Base-by-base conservation (phyloP, 2,113 vertebrate species). In the Lipophrys pholis region DNA sequence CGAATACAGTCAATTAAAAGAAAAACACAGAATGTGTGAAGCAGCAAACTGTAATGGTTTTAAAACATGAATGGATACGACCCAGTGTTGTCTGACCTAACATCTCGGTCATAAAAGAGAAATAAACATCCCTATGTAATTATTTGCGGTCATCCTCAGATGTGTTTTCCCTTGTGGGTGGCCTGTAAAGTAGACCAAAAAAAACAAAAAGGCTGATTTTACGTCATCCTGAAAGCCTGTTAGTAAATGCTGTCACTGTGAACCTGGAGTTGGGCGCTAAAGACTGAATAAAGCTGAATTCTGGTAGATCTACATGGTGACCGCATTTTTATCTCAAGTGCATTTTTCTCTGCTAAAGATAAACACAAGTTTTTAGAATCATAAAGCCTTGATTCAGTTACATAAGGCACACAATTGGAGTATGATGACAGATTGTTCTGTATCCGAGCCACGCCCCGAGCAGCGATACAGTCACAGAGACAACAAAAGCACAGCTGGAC, bases 401-500 rank as follows among this genome's bases (percentile, higher is more conserved):
- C 69, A 81, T 55, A 55, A 50, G 73, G 78, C 64, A 9, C 70
- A 52, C 57, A 35, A 42, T 39, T 70, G 40, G 55, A 59, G 38
- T 43, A 21, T 81, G 69, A 81, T 88, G 62, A 88, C 69, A 81
- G 69, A 83, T 53, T 80, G 84, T 43, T 54, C 35, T 5, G 11
- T 58, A 46, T 11, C 21, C 83, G 72, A 82, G 81, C 77, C 85
- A 79, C 87, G 75, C 92, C 90, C 84, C 83, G 65, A 51, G 41
- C 58, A 67, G 56, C 15, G 40, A 74, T 55, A 58, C 49, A 78
- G 56, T 53, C 73, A 69, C 57, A 69, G 52, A 82, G 65, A 73
- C 77, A 81, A 91, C 83, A 93, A 90, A 91, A 84, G 88, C 90
- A 85, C 87, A 92, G 91, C 88, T 92, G 91, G 89, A 67, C 54